Base-by-base conservation (phyloP, 2,797 vertebrate species). In the Hoplostethus mediterraneus region DNA sequence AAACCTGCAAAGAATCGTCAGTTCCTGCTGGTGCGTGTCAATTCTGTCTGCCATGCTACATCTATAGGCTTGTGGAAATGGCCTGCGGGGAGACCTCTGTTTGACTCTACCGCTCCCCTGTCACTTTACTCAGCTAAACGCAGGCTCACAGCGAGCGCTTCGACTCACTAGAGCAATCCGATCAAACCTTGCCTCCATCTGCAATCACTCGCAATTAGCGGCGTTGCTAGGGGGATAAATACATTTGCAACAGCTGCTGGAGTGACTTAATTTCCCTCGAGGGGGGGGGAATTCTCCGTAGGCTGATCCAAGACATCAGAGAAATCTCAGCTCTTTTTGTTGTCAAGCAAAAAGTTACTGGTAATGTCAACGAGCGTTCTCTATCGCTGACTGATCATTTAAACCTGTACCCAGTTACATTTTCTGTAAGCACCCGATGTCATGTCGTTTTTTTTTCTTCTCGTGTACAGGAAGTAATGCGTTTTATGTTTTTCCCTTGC, bases 141-240 rank as follows among this genome's bases (percentile, higher is more conserved):
- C 61, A 48, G 66, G 40, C 63, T 86, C 74, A 42, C 75, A 67
- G 56, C 17, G 17, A 79, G 73, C 75, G 53, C 60, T 66, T 70
- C 40, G 69, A 74, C 71, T 79, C 74, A n/a, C 68, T 33, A 9
- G 77, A 89, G 86, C 77, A 25, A 57, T 75, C 75, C 48, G 78
- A 84, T 87, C 87, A 86, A 80, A 87, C 77, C 83, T 49, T 28
- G 31, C 82, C 82, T 81, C 81, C 68, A 73, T 84, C 84, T 89
- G 84, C 81, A 85, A 77, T 83, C 85, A 28, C 87, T 87, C 82
- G 86, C 86, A 91, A 88, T 91, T 89, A 91, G 77, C 70, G 12
- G 42, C 45, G 74, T 88, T 90, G 86, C 86, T 83, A 83, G 77
- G 85, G 82, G 66, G 80, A 90, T 86, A 86, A 86, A 89, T 85